Evolutionary conservation across 2,797 vertebrate genomes (phyloP).

Genomic region (Helarctos malayanus): DNA sequence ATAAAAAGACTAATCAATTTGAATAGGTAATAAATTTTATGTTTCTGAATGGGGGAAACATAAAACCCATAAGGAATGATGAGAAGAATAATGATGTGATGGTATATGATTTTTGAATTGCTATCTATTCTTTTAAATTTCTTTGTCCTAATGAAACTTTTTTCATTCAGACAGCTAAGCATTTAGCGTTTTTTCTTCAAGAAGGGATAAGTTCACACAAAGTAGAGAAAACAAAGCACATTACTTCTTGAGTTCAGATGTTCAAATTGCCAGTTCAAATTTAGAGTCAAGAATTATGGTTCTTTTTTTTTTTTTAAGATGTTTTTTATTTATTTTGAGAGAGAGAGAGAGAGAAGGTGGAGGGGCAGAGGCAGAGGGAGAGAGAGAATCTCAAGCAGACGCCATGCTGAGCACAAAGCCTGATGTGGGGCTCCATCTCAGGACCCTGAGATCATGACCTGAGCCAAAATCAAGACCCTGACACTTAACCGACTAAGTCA

Average conservation of each 20-base stretch:
- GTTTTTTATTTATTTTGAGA: neutral
- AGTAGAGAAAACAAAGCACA: neutral
- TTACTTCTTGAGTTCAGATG: neutral
- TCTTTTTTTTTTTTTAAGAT: neutral
- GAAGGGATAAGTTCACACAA: neutral
- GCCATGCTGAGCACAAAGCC: neutral
- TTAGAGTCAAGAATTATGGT: neutral
- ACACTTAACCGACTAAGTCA: neutral
- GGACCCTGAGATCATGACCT: neutral
- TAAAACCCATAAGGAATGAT: neutral
- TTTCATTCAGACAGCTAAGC: neutral
- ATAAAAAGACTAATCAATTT: conserved; percentile 27
- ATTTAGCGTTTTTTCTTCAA: neutral
- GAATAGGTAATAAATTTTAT: neutral
- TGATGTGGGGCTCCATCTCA: neutral
- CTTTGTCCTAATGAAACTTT: neutral
- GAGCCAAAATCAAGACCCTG: neutral
- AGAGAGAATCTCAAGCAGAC: neutral
- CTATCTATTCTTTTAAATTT: neutral
- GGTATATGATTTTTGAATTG: neutral
- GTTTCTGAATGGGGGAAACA: neutral
- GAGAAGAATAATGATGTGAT: neutral
- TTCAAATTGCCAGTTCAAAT: conserved; percentile 34
- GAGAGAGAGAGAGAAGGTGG: neutral
- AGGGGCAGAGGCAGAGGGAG: neutral